phyloP scores from a whole-genome alignment of 2,113 vertebrate species.

The Irena cyanogastra region DNA sequence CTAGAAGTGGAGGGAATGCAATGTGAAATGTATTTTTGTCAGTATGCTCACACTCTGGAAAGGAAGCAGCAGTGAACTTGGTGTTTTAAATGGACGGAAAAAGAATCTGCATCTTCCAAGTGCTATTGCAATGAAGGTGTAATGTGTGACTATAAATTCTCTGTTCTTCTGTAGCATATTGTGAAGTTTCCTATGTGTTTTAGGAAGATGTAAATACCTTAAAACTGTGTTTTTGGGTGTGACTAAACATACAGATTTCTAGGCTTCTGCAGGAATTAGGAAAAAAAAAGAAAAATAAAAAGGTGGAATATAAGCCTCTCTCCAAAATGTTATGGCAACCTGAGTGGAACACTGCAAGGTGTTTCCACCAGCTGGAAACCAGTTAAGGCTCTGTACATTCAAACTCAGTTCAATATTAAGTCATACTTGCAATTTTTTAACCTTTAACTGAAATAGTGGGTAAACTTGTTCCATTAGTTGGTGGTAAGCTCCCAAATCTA shows the following conservation, averaged over 20 bases:
- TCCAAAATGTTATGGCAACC: fast-evolving
- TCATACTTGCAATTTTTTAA: not conserved
- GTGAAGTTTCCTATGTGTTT: not conserved
- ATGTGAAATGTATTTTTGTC: not conserved
- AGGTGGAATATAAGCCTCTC: fast-evolving
- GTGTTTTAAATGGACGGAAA: not conserved
- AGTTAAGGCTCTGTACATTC: not conserved
- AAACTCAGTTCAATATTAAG: not conserved
- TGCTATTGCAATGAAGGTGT: not conserved
- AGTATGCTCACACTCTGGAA: not conserved
- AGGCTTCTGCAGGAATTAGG: not conserved
- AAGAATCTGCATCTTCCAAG: not conserved
- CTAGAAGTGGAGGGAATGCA: not conserved
- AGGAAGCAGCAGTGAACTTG: not conserved
- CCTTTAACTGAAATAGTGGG: not conserved
- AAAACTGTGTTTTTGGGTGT: not conserved
- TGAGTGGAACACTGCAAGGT: not conserved
- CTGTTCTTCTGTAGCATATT: not conserved
- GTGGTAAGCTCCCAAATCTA: not conserved
- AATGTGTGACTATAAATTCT: not conserved
- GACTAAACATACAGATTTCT: not conserved
- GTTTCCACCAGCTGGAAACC: not conserved
- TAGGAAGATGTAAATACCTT: not conserved
- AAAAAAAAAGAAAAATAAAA: not conserved
- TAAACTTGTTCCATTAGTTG: not conserved